Conservation (phyloP, 2,113 vertebrate genomes). For the Balaeniceps rex region DNA sequence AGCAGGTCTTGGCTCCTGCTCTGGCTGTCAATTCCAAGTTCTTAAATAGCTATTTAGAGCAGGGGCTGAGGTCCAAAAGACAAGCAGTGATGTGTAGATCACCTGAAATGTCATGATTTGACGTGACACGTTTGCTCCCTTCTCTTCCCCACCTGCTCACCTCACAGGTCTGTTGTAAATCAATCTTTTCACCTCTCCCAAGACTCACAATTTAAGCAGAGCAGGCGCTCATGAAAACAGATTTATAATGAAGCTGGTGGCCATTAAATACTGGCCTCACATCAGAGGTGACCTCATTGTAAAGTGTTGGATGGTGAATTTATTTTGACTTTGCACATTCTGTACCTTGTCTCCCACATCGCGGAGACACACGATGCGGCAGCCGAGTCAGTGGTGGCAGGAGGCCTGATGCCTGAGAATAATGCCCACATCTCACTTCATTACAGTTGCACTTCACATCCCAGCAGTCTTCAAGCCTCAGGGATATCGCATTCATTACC, state of each 20-base stretch:
- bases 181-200: slow-evolving; percentile 26
- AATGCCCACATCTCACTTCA: background rate
- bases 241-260: slow-evolving; percentile 41
- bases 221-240: background rate
- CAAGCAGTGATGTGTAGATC: background rate
- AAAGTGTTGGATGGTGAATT: background rate
- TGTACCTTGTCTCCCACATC: background rate
- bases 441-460: slow-evolving; percentile 36
- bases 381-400: background rate
- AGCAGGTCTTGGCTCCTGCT: slow-evolving; percentile 31
- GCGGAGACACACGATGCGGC: background rate
- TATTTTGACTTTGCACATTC: slow-evolving; percentile 1
- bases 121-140: background rate
- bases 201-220: slow-evolving; percentile 28
- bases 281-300: slow-evolving; percentile 45
- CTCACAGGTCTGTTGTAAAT: slow-evolving; percentile 23
- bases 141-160: slow-evolving; percentile 16
- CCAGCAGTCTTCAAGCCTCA: slow-evolving; percentile 39
- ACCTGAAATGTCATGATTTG: background rate
- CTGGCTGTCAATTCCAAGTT: slow-evolving; percentile 36
- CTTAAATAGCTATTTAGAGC: slow-evolving; percentile 37
- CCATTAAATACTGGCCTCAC: slow-evolving; percentile 13
- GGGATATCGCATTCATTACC: slow-evolving; percentile 42
- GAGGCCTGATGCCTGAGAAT: background rate
- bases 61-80: slow-evolving; percentile 8